phyloP scores from a whole-genome alignment of 2,888 invertebrate species.

The Miltochrista miniata region DNA sequence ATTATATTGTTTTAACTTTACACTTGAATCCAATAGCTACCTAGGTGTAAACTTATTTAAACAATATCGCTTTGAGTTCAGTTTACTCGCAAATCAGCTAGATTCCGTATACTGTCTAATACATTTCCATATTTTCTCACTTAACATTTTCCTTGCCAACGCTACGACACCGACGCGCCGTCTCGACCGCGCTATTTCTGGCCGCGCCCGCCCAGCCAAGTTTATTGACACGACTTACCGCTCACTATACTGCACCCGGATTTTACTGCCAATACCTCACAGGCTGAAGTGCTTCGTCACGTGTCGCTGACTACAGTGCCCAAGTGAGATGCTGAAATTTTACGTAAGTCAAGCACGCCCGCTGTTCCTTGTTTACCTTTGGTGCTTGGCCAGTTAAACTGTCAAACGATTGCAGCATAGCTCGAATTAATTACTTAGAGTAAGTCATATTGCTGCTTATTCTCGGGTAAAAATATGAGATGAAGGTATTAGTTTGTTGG shows the following conservation, averaged over 20 bases:
- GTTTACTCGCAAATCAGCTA: neutral
- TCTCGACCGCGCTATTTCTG: slow-evolving; percentile 74
- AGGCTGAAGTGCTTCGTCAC: slow-evolving; percentile 30
- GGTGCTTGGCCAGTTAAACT: neutral
- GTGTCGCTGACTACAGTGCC: slow-evolving; percentile 10
- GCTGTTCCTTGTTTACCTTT: neutral
- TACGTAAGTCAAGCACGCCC: neutral
- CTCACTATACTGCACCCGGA: slow-evolving; percentile 52
- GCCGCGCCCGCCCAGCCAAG: slow-evolving; percentile 76
- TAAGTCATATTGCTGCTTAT: neutral
- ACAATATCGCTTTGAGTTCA: too few species aligned
- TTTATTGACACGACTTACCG: slow-evolving; percentile 75
- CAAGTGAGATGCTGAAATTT: slow-evolving; percentile 9
- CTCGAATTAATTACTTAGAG: neutral
- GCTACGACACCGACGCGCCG: slow-evolving; percentile 61
- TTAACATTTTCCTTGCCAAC: slow-evolving; percentile 46
- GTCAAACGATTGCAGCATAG: neutral
- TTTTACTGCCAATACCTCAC: slow-evolving; percentile 53
- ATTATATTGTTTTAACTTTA: too few species aligned
- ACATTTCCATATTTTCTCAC: slow-evolving; percentile 27
- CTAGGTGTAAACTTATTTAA: too few species aligned
- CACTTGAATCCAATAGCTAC: too few species aligned
- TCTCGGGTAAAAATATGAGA: neutral
- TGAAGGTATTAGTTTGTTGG: neutral
- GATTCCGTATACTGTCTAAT: neutral